Evolutionary conservation across 2,888 invertebrate genomes (phyloP), one percentile per base, ranked within the genome.

Genomic region (Ophion obscuratus): DNA sequence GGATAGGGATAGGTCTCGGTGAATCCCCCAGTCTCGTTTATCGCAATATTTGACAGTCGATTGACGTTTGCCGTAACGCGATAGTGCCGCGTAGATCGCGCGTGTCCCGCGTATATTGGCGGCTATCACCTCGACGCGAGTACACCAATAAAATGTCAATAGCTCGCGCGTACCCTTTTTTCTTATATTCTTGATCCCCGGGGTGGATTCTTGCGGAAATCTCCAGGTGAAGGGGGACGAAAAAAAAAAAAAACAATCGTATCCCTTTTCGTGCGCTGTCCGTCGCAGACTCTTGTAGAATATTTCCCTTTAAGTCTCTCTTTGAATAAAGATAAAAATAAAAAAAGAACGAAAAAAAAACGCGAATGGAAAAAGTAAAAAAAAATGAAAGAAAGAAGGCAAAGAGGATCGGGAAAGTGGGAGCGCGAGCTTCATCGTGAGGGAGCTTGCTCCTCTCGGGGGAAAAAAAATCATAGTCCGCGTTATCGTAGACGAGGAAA

Each of bases 41-140:
- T 77, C 74, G 85, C 87, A 87, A 88, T 87, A 88, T 86, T 87
- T 86, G 89, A 88, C 87, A 87, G 85, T 62, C 84, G 84, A 89
- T 84, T 87, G 88, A 88, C 88, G 82, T 87, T 88, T 87, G 64
- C 73, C 71, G 70, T 53, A 53, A 53, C 53, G 53, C 53, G 53
- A 53, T 53, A 53, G 53, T 5, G 53, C 53, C 14, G 14, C 53
- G 53, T 53, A 53, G 53, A 53, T 53, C 53, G 17, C 53, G 53
- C 53, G 53, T 53, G 53, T 53, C 53, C 17, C 53, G 3, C 53
- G 53, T 53, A 53, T 14, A 53, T 53, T 53, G 17, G 53, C 14
- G 53, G 17, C 17, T 14, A 53, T 53, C 14, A 53, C 17, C 17
- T 53, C 53, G 53, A 53, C 53, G 53, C 4, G 53, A 53, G 53